A percentile compares a stretch with the other conserved stretches of the same genome.
These are phyloP conservation scores for Panonychus citri DNA, from an alignment of 1,140 invertebrate species.

Conservation along the genomic window DNA sequence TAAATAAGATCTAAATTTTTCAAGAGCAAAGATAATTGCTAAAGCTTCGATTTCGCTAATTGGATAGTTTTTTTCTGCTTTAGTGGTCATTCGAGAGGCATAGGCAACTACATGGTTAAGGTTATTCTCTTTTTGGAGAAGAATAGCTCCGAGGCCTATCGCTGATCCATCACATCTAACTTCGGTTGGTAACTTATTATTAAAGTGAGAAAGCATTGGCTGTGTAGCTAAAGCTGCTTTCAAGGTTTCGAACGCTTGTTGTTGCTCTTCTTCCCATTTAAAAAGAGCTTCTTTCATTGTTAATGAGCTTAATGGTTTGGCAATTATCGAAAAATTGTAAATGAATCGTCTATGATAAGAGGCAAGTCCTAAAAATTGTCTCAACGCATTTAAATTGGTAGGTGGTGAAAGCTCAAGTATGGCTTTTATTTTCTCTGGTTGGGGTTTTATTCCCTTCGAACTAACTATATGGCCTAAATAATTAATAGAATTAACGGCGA, in stretches of 20 bases:
- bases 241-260: background rate
- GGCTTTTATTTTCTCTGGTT: slow-evolving; percentile 5
- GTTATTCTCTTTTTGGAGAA: background rate
- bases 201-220: background rate
- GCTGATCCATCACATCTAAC: background rate
- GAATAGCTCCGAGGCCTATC: background rate
- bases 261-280: slow-evolving; percentile 1
- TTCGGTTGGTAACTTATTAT: background rate
- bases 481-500: slow-evolving; percentile 5
- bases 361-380: slow-evolving; percentile 9
- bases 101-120: background rate
- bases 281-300: slow-evolving; percentile 11
- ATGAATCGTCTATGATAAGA: slow-evolving; percentile 13
- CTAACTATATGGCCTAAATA: slow-evolving; percentile 12
- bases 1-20: slow-evolving; percentile 20
- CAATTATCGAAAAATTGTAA: slow-evolving; percentile 17
- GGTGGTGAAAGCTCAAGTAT: slow-evolving; percentile 9
- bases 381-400: slow-evolving; percentile 2
- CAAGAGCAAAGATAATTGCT: slow-evolving; percentile 21
- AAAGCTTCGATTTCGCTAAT: slow-evolving; percentile 24
- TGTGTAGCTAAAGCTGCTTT: background rate
- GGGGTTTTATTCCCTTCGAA: slow-evolving; percentile 6
- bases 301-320: slow-evolving; percentile 18
- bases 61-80: background rate
- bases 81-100: slow-evolving; percentile 18